Base-by-base conservation (phyloP, 1,140 invertebrate species). In the Scaptomyza graminum region DNA sequence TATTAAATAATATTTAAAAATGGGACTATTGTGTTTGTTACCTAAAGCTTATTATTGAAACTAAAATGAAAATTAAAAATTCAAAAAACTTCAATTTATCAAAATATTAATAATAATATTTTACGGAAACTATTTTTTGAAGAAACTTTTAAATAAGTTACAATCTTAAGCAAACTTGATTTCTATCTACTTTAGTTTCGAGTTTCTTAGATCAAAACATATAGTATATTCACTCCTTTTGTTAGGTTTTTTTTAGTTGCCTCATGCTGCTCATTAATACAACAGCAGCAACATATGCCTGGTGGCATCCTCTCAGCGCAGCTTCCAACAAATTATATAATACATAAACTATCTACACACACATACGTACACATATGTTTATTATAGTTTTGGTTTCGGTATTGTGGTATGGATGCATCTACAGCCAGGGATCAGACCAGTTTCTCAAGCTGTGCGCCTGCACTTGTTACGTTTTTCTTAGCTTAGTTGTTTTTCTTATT, bases 391-490 rank as follows among this genome's bases (percentile, higher is more conserved):
- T 7, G 7, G 28, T 31, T 31, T 31, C 6, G 1, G 28, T 31
- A 31, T 31, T 31, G 6, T 13, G 49, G 25, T 16, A 13, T 16
- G 49, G 18, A 39, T 63, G 50, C 67, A 63, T 39, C 50, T 71
- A 13, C 47, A 44, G 13, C 55, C 28, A 7, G 56, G 56, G 56
- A 70, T 59, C 71, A 71, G 79, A 79, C 79, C 79, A 82, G 79
- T 82, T 82, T 83, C 59, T 47, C 59, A 64, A 71, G 79, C 79
- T 31, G 54, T n/a, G 41, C 60, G 41, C 60, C 61, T 79, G 83
- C 82, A 87, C 82, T 87, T 87, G 82, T 82, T 87, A 85, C 81
- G 50, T 78, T 85, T 76, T 84, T 80, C 28, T 31, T 31, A 31
- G 28, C 22, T 22, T 22, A 22, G 6, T 34, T 31, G 28, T 31